These are phyloP conservation scores for Eretmocerus hayati DNA, from an alignment of 2,888 invertebrate genomes.

Conservation along the genomic window DNA sequence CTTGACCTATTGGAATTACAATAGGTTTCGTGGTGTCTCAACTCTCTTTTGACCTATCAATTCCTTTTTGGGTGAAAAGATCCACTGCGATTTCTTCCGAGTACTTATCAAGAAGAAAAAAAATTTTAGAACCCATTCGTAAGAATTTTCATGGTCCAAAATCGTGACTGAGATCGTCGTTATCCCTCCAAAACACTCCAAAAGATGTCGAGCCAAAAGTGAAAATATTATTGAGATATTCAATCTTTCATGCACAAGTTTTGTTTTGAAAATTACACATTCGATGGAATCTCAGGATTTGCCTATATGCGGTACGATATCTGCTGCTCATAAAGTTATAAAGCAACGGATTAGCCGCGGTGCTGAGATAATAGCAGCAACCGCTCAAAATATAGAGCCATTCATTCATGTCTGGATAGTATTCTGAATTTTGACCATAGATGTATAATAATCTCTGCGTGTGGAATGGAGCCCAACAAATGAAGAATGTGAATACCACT, in stretches of 20 bases:
- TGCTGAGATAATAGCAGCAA: slow-evolving; percentile 71
- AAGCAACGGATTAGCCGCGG: slow-evolving; percentile 81
- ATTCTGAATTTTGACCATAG: slow-evolving; percentile 59
- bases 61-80: too few relatives aligned
- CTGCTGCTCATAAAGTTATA: slow-evolving; percentile 77
- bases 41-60: too few relatives aligned
- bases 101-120: too few relatives aligned
- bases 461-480: slow-evolving; percentile 96
- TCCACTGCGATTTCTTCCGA: too few relatives aligned
- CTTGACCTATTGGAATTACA: too few relatives aligned
- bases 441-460: slow-evolving; percentile 80
- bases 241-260: not conserved
- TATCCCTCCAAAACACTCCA: not conserved
- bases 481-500: slow-evolving; percentile 87
- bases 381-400: slow-evolving; percentile 75
- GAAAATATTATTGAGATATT: too few relatives aligned
- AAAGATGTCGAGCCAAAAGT: not conserved
- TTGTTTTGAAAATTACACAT: slow-evolving; percentile 1
- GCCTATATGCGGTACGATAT: slow-evolving; percentile 71
- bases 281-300: slow-evolving; percentile 42
- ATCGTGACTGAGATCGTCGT: too few relatives aligned
- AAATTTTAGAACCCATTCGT: too few relatives aligned
- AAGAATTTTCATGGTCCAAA: too few relatives aligned
- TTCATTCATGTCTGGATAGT: slow-evolving; percentile 63
- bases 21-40: too few relatives aligned